Base-by-base conservation (phyloP, 2,888 invertebrate genomes). In the Caenorhabditis doughertyi region DNA sequence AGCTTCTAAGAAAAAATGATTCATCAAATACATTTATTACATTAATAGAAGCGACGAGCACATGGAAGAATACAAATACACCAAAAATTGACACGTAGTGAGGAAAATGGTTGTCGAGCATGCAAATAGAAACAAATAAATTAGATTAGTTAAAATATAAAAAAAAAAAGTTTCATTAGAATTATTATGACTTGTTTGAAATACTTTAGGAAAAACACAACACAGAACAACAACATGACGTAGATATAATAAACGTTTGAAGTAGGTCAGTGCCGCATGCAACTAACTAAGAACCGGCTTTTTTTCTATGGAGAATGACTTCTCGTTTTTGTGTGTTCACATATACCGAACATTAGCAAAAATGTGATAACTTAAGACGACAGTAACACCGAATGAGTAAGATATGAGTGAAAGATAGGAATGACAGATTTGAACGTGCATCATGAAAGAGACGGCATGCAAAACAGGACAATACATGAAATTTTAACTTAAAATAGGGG, bases 21-120 rank as follows among this genome's bases (percentile, higher is more conserved):
- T 39, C 13, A 47, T 56, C 27, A 18, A 60, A 77, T 55, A 77
- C 60, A 44, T 77, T 77, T 77, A 77, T 77, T 77, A 77, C 77
- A 25, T 53, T 32, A 62, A 68, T 42, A 21, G 23, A 49, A 58
- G 39, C 23, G 53, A 77, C 77, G 68, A 68, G 29, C 68, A 77
- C 77, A 77, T 68, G 65, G 65, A 13, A 11, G 42, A 58, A 62
- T 68, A 68, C 68, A 67, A 51, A 29, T 13, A 65, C 65, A 65
- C 65, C 77, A 77, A 77, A 49, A 73, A 16, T 58, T 23, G 62
- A 77, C 77, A 77, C 77, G 77, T 77, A 77, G 51, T 39, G 53
- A 23, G 55, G 60, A 47, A 65, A 65, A 51, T 25, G 35, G 32
- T 42, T 67, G 65, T 44, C 53, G 62, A 53, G 60, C 77, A 77